Evolutionary conservation across 2,113 vertebrate genomes (phyloP), one percentile per base, ranked within the genome.

Genomic region (Ictalurus punctatus): DNA sequence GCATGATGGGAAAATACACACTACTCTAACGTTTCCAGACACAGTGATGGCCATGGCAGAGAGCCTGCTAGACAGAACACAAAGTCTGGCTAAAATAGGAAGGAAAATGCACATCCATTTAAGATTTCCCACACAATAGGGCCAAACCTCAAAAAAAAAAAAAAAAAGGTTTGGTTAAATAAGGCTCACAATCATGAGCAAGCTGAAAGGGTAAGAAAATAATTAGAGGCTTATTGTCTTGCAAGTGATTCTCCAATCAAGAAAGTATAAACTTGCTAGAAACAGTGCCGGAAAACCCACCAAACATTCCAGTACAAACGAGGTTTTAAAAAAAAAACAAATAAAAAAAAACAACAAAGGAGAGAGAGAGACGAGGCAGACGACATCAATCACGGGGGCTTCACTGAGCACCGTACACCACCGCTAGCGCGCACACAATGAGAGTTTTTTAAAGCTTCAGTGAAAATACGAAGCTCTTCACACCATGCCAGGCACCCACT

Each of bases 1-100:
- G 94, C 92, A 94, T 93, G 90, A 93, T 93, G 92, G 93, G 90
- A 93, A 93, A 93, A 83, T 87, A 92, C 85, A 74, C 17, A 81
- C 30, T 92, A 92, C 93, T 94, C 93, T 94, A 94, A 94, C 91
- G 65, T 71, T 92, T 91, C 90, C 86, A 90, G 80, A 83, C 90
- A 88, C 91, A 73, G 91, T 83, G 84, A 91, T 86, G 58, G 83
- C 86, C 80, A 87, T 80, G 83, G 84, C 79, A 6, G 74, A 73
- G 78, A 78, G 69, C 87, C 78, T 16, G 69, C 80, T 56, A 90
- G 85, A 90, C 85, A 73, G 73, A 84, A 85, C 63, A 69, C n/a
- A 89, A 86, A 67, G 86, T 71, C 89, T 85, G 58, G 34, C 67
- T 21, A 14, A 83, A 83, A 83, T 40, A 59, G 54, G 56, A 34